phyloP scores from a whole-genome alignment of 2,888 invertebrate genomes.

The Mythimna pallens region DNA sequence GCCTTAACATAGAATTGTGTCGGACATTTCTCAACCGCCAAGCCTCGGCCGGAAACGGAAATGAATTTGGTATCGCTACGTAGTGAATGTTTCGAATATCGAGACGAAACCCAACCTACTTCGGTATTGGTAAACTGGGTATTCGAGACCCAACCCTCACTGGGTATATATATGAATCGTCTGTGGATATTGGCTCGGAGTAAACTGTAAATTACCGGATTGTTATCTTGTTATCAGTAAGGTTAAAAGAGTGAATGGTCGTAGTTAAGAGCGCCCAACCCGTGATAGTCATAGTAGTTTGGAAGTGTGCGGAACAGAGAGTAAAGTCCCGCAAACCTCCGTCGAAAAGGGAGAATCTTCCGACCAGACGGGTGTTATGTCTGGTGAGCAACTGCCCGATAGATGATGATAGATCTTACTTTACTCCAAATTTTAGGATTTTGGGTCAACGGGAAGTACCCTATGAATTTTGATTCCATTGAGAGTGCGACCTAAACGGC shows the following conservation, averaged over 20 bases:
- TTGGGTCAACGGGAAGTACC: too few species aligned
- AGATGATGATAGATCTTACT: too few species aligned
- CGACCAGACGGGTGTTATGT: too few species aligned
- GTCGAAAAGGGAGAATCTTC: too few species aligned
- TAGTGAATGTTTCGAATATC: conserved; percentile 56
- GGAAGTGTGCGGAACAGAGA: too few species aligned
- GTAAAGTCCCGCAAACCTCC: too few species aligned
- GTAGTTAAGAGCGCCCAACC: background rate
- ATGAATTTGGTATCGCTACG: conserved; percentile 66
- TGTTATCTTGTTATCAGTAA: conserved; percentile 19
- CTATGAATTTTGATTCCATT: too few species aligned
- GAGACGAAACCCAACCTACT: conserved; percentile 32
- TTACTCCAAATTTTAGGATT: too few species aligned
- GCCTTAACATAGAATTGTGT: conserved; percentile 33
- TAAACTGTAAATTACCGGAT: conserved; percentile 18
- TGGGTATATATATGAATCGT: conserved; percentile 30
- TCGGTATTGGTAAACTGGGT: conserved; percentile 29
- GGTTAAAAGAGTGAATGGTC: background rate
- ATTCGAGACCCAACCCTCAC: conserved; percentile 29
- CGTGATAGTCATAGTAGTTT: too few species aligned
- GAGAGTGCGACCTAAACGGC: too few species aligned
- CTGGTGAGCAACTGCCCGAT: too few species aligned
- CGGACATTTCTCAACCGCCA: conserved; percentile 30
- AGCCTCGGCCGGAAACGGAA: conserved; percentile 58
- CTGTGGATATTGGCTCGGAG: conserved; percentile 10